A percentile compares a stretch with the other conserved stretches of the same genome.
These are phyloP conservation scores for Rattus rattus DNA, from an alignment of 2,113 vertebrate genomes.

Conservation along the genomic window DNA sequence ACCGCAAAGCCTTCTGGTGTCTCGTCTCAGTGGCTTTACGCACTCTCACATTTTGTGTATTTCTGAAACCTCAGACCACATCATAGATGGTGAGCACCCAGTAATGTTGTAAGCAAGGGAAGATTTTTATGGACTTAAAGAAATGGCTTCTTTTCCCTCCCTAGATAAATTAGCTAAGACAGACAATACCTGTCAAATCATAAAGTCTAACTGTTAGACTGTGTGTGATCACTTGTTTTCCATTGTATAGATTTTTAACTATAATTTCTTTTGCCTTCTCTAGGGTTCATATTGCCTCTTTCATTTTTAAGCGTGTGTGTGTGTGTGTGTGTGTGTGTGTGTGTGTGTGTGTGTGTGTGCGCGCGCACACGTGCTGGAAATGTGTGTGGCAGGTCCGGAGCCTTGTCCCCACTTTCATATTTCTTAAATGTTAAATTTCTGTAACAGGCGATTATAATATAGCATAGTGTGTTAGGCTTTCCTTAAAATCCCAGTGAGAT, in stretches of 20 bases:
- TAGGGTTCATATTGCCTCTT: neutral
- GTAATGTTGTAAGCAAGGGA: constrained; percentile 29
- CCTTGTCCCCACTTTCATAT: neutral
- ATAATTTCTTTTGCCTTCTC: constrained; percentile 21
- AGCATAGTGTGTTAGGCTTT: neutral
- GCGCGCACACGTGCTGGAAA: too few relatives aligned
- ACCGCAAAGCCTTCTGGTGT: neutral
- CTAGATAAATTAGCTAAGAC: neutral
- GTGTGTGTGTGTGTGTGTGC: too few relatives aligned
- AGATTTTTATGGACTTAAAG: neutral
- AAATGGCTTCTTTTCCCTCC: neutral
- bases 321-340: neutral
- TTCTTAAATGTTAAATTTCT: constrained; percentile 1
- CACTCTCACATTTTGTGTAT: constrained; percentile 2
- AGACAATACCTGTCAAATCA: neutral
- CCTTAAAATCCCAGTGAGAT: neutral
- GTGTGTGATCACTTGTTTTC: neutral
- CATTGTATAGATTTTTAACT: constrained; percentile 23
- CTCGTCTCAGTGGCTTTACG: neutral
- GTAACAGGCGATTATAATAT: neutral
- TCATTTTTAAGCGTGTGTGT: neutral
- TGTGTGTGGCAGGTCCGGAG: too few relatives aligned
- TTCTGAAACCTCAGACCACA: constrained; percentile 38
- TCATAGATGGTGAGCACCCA: neutral
- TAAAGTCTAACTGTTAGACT: neutral